Conservation (phyloP, 2,797 vertebrate species). For the Coreius guichenoti region DNA sequence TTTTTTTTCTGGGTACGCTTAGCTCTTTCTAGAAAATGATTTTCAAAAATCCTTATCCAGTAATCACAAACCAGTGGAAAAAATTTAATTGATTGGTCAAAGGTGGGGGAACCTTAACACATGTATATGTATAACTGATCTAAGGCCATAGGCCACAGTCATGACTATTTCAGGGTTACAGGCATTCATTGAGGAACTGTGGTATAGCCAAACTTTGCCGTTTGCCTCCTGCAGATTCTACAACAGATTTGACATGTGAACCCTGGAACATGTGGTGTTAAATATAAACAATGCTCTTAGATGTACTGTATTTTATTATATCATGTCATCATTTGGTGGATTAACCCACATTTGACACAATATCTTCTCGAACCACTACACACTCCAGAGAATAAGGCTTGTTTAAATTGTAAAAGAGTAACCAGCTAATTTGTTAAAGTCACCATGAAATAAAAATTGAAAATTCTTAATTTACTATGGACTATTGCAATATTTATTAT, state of each 20-base stretch:
- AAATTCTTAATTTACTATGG: background rate
- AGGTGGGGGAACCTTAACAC: background rate
- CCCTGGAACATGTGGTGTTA: background rate
- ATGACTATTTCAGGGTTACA: background rate
- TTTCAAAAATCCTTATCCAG: background rate
- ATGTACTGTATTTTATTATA: background rate
- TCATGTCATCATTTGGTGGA: background rate
- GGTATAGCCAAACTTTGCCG: too few relatives aligned
- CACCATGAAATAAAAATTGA: background rate
- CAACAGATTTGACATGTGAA: background rate
- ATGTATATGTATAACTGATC: background rate
- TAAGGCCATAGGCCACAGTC: background rate
- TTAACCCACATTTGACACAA: background rate
- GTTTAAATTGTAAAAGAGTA: background rate
- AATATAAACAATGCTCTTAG: background rate
- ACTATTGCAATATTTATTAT: background rate
- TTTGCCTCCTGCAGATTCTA: background rate
- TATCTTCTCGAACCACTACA: background rate
- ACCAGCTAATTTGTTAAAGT: background rate
- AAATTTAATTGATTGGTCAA: background rate
- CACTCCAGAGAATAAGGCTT: background rate
- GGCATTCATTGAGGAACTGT: background rate
- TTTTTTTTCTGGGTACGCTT: background rate
- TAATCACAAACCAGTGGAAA: background rate
- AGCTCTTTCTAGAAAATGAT: background rate